phyloP scores from a whole-genome alignment of 2,888 invertebrate species.

The Chouioia cunea region DNA sequence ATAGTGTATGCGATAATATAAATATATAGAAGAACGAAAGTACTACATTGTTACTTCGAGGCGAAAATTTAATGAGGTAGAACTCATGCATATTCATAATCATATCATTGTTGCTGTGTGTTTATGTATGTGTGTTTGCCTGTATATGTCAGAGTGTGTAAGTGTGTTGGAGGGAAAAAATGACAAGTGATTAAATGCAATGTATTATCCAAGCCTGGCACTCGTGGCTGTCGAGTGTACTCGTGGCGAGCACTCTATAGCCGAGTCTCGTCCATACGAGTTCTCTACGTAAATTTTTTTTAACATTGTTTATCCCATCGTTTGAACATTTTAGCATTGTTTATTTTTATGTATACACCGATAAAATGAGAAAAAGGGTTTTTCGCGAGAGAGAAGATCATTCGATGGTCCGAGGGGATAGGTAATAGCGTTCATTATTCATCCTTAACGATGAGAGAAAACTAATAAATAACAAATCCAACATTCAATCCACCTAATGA shows the following conservation, averaged over 20 bases:
- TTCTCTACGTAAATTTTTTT: constrained; percentile 3
- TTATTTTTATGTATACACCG: constrained; percentile 11
- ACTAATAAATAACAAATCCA: constrained; percentile 39
- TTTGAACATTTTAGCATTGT: constrained; percentile 42
- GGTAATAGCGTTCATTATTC: constrained; percentile 29
- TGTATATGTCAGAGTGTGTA: constrained; percentile 11
- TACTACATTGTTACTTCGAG: constrained; percentile 50
- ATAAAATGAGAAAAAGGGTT: constrained; percentile 2
- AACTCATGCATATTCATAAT: constrained; percentile 50
- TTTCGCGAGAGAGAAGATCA: not conserved
- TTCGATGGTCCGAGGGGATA: constrained; percentile 23
- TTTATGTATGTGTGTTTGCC: constrained; percentile 20
- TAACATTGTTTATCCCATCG: constrained; percentile 46
- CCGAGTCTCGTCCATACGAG: not conserved
- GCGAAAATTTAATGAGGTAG: constrained; percentile 48
- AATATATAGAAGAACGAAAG: constrained; percentile 44
- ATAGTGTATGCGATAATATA: constrained; percentile 3
- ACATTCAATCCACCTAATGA: constrained; percentile 41
- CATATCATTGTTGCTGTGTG: constrained; percentile 35
- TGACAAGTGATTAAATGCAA: constrained; percentile 43
- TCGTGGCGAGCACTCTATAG: constrained; percentile 34
- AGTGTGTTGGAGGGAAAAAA: constrained; percentile 24
- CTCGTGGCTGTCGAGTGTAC: constrained; percentile 38
- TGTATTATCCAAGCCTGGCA: constrained; percentile 47
- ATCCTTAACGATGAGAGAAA: constrained; percentile 26